Evolutionary conservation across 2,888 invertebrate species (phyloP).

Genomic region (Stratiomys singularior): DNA sequence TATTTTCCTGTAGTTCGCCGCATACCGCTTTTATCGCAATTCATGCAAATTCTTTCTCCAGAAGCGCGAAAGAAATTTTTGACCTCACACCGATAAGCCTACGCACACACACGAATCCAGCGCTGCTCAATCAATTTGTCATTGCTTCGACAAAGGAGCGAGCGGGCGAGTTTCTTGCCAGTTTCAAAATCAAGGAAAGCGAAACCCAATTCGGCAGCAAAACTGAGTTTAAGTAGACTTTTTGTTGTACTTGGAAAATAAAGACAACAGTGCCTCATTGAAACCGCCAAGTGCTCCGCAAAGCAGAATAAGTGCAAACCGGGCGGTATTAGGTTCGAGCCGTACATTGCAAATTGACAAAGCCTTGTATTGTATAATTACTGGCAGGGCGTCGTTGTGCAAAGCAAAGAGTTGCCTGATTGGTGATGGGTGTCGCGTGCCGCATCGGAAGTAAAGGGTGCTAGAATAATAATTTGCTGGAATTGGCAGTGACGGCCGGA

Average conservation of each 20-base stretch:
- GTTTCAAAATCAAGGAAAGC: background rate
- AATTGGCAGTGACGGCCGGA: background rate
- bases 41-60: conserved; percentile 38
- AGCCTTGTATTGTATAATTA: conserved; percentile 1
- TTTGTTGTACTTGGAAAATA: background rate
- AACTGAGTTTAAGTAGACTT: background rate
- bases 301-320: background rate
- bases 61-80: conserved; percentile 33
- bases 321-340: background rate
- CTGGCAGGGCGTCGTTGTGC: background rate
- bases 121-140: conserved; percentile 35
- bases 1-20: conserved; percentile 29
- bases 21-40: background rate
- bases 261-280: background rate
- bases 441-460: background rate
- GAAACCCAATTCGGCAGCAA: background rate
- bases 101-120: conserved; percentile 15
- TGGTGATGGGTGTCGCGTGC: background rate
- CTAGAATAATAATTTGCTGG: background rate
- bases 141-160: conserved; percentile 33
- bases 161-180: background rate
- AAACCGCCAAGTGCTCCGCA: background rate
- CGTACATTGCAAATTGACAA: background rate
- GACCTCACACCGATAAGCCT: conserved; percentile 29
- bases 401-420: background rate